Base-by-base conservation (phyloP, 2,113 vertebrate species). In the Merops nubicus region DNA sequence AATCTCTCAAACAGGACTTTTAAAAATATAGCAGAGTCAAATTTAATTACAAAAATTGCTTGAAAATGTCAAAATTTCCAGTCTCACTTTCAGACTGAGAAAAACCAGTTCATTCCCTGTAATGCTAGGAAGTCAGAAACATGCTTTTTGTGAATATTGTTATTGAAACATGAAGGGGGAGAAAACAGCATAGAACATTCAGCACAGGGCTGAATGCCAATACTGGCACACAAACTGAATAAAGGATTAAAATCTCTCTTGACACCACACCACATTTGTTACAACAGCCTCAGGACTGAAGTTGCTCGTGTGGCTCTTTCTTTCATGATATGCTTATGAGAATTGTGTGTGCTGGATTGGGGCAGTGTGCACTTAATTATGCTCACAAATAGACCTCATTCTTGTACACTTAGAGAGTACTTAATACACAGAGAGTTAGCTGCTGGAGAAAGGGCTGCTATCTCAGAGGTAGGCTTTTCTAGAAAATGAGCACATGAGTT, bases 121-220 rank as follows among this genome's bases (percentile, higher is more conserved):
- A 57, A 94, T 12, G 15, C 26, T 60, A 45, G 21, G 26, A 79
- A 63, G 29, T 12, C 17, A 54, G 28, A 88, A 84, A 86, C 25
- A 51, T 1, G 7, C 6, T 62, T 85, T 89, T 78, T 68, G 69
- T 65, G 65, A 68, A 88, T 87, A 84, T 25, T 56, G 43, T 43
- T 96, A 77, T 12, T 92, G 90, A 94, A 96, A 93, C 43, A 72
- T 33, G 48, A 83, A 77, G 83, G 45, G 15, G 40, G 92, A 78
- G 47, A 86, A 88, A 93, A 48, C 42, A 77, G 59, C 80, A 74
- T 0, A 9, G 64, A 94, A 78, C 51, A 40, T 69, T 70, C 38
- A 90, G 47, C 85, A 91, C 47, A 62, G 82, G 82, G 75, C 23
- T 1, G 1, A 95, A 88, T 51, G 60, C 51, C 94, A 88, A 59